Evolutionary conservation across 2,113 vertebrate species (phyloP), one percentile per base, ranked within the genome.

Genomic region (Puntigrus tetrazona): DNA sequence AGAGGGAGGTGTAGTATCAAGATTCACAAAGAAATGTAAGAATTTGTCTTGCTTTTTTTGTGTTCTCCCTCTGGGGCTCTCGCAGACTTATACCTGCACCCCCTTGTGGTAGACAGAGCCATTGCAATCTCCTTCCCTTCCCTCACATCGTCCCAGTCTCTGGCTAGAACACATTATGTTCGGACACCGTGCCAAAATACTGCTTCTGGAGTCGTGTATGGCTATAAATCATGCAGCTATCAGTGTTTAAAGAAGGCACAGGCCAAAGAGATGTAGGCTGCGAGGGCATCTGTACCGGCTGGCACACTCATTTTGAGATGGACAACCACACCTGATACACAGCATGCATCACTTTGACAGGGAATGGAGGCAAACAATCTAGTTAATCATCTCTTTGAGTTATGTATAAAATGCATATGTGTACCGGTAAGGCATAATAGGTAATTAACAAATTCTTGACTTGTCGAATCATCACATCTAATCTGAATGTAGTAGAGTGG

Each of bases 61-160:
- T 22, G 9, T 36, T 38, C 45, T 78, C 20, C 50, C 22, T 7
- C 18, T 41, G 27, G 38, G 31, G 8, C 41, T 69, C 36, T 18
- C 10, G 29, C n/a, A 84, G 81, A 86, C 83, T 89, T 27, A 78
- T 65, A 84, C 81, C 86, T 52, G 85, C 90, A 86, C 93, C 92
- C 90, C 90, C 92, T 92, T 92, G 93, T 94, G 93, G 93, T 88
- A 80, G 87, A 88, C 86, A 80, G 83, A 75, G 85, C 88, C 87
- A 91, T 88, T 91, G 83, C 91, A 91, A 81, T 29, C 45, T 85
- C 14, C 25, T 77, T 50, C 18, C 31, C 20, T 86, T 47, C 36
- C 16, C 61, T 79, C 50, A 38, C 72, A 67, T 55, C 27, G 25
- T 79, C 78, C 78, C 43, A 67, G 70, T 52, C 29, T 76, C 20